These are phyloP conservation scores for Chymomyza procnemis DNA, from an alignment of 2,888 invertebrate species.

Conservation along the genomic window DNA sequence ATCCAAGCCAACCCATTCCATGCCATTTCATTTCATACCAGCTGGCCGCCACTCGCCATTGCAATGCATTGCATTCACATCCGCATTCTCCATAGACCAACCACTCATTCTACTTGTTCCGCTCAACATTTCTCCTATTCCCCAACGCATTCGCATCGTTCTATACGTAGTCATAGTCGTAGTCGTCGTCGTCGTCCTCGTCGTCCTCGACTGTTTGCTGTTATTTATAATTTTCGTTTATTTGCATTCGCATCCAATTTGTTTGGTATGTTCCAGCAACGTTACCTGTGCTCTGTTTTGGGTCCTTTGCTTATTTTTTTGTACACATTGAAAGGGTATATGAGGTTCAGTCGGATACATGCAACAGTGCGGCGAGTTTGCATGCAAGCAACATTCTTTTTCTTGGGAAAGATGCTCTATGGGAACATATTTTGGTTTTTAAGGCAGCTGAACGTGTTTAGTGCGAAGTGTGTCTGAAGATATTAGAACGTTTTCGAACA, in stretches of 20 bases:
- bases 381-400: too few species aligned
- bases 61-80: neutral
- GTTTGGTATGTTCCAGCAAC: slow-evolving; percentile 46
- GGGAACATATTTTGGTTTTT: too few species aligned
- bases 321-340: too few species aligned
- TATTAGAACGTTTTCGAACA: too few species aligned
- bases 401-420: too few species aligned
- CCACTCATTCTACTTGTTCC: neutral
- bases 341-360: too few species aligned
- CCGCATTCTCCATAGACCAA: neutral
- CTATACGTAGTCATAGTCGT: slow-evolving; percentile 12
- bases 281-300: neutral
- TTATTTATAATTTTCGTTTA: slow-evolving; percentile 76
- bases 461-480: too few species aligned
- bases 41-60: neutral
- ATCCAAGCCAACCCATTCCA: neutral
- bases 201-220: slow-evolving; percentile 46
- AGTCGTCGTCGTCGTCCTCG: slow-evolving; percentile 7
- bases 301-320: neutral
- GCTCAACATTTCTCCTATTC: neutral
- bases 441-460: too few species aligned
- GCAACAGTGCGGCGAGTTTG: too few species aligned
- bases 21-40: neutral
- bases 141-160: slow-evolving; percentile 17
- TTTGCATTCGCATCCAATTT: slow-evolving; percentile 76